These are phyloP conservation scores for Acinonyx jubatus DNA, from an alignment of 2,113 vertebrate genomes.

Conservation along the genomic window DNA sequence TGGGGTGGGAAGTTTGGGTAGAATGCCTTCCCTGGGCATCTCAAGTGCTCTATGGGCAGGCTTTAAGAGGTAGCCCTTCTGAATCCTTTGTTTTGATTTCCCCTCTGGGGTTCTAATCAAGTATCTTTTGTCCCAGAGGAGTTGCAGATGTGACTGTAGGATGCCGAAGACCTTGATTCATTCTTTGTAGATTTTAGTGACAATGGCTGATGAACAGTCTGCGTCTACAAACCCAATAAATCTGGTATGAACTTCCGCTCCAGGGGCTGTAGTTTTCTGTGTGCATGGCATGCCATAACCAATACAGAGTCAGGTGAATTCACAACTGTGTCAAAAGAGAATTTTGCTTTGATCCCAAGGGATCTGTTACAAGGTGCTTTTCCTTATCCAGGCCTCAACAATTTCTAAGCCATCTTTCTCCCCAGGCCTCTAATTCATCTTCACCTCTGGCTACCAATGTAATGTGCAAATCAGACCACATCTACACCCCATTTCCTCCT, in stretches of 20 bases:
- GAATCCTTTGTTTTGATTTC: neutral
- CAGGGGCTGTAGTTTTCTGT: neutral
- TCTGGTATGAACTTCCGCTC: neutral
- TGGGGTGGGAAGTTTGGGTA: neutral
- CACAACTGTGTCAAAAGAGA: neutral
- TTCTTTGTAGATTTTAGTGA: neutral
- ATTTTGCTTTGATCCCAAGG: neutral
- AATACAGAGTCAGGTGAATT: neutral
- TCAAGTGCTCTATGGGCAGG: too few species aligned
- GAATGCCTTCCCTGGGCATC: neutral
- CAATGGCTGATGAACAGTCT: neutral
- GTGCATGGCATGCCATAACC: rapidly evolving
- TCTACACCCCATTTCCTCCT: neutral
- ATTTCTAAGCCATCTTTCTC: neutral
- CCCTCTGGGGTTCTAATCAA: neutral
- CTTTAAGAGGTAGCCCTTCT: neutral
- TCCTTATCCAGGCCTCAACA: neutral
- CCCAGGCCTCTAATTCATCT: neutral
- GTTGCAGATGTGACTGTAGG: neutral
- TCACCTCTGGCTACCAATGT: neutral
- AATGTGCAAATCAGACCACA: neutral
- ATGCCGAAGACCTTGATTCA: neutral
- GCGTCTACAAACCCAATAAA: neutral
- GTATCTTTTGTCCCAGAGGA: neutral
- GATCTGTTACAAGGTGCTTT: neutral